Evolutionary conservation across 2,888 invertebrate genomes (phyloP), one percentile per base, ranked within the genome.

Genomic region (Apamea monoglypha): DNA sequence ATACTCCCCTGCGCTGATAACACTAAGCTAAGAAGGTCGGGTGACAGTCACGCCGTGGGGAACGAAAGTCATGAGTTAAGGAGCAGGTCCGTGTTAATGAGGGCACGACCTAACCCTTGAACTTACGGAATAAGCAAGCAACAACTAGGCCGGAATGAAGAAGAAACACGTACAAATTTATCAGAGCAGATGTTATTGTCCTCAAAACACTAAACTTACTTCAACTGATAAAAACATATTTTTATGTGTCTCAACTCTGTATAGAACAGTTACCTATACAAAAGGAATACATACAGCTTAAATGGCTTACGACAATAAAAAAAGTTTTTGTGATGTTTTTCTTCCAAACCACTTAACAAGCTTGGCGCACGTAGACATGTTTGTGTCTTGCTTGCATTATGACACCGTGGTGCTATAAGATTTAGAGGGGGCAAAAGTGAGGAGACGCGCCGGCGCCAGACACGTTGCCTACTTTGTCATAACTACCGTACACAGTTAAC

Each of bases 301-400:
- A 96, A 96, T 95, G 95, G 95, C 95, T 93, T 94, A 94, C 94
- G 93, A 95, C 94, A 95, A 96, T 96, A 96, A 96, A 96, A 83
- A 95, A 97, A 96, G 94, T 96, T 97, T 96, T 95, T 93, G 95
- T 95, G 96, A 96, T 97, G 96, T 96, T 97, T 96, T 97, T 96
- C 96, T 97, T 97, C 96, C 96, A 95, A 96, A 96, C 97, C 96
- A 97, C 97, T 97, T 97, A 97, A 96, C 96, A 96, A 95, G 96
- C 94, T 96, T 96, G 96, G 96, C 96, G 96, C 96, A 96, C 94
- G 96, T 94, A 96, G 96, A 95, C 95, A 96, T 96, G 96, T 96
- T 96, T 97, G 97, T 96, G 96, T 96, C 95, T 94, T 94, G 95
- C 96, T 95, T 97, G 96, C 96, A 96, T 96, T 97, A 96, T 96